phyloP scores from a whole-genome alignment of 64 coral and sea anemone genomes.

The Pocillopora verrucosa region DNA sequence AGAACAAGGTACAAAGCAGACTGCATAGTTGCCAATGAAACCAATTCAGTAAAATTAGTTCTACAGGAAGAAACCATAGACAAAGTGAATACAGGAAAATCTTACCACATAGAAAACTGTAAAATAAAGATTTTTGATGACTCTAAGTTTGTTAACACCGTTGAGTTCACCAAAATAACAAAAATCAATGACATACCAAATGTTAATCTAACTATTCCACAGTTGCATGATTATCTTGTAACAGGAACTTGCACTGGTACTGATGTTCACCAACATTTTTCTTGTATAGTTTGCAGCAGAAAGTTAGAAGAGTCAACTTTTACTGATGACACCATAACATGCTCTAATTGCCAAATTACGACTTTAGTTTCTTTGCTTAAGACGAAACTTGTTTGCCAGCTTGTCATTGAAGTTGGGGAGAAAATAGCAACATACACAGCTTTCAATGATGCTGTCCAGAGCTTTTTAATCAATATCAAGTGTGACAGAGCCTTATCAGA shows the following conservation, averaged over 20 bases:
- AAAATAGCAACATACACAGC: slow-evolving; percentile 40
- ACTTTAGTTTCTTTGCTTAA: background rate
- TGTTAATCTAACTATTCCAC: slow-evolving; percentile 22
- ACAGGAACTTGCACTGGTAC: slow-evolving; percentile 14
- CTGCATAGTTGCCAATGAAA: slow-evolving; percentile 57
- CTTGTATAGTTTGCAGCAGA: slow-evolving; percentile 28
- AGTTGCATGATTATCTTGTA: slow-evolving; percentile 29
- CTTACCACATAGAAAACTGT: slow-evolving; percentile 51
- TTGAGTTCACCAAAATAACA: slow-evolving; percentile 52
- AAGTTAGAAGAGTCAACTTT: background rate
- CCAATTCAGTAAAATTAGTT: slow-evolving; percentile 40
- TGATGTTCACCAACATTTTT: background rate
- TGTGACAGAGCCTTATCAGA: slow-evolving; percentile 32
- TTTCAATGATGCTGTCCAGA: too few relatives aligned
- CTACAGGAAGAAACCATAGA: slow-evolving; percentile 67
- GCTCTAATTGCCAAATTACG: slow-evolving; percentile 44
- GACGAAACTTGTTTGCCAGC: slow-evolving; percentile 46
- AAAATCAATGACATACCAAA: slow-evolving; percentile 15
- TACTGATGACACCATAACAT: slow-evolving; percentile 38
- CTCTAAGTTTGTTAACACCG: slow-evolving; percentile 55
- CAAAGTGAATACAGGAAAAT: slow-evolving; percentile 58
- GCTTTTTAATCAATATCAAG: too few relatives aligned
- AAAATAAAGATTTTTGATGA: slow-evolving; percentile 55
- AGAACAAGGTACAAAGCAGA: slow-evolving; percentile 65
- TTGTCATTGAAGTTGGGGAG: slow-evolving; percentile 16